Conservation (phyloP, 2,888 invertebrate genomes). For the Hymenopus coronatus region DNA sequence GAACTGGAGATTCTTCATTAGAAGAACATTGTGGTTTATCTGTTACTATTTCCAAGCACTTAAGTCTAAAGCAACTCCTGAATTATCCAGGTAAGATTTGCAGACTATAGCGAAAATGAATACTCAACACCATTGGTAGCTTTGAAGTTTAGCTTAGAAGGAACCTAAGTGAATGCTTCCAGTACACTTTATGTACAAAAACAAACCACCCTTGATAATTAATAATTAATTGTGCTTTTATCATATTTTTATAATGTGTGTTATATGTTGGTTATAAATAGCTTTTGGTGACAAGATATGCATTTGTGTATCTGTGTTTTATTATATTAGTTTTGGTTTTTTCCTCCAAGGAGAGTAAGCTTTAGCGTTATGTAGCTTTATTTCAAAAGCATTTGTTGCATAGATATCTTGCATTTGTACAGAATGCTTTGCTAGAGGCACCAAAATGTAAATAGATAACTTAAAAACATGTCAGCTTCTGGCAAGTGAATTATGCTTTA, state of each 20-base stretch:
- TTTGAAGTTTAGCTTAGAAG: background rate
- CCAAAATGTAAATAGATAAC: no score
- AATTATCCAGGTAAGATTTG: background rate
- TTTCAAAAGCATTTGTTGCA: no score
- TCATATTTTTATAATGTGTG: background rate
- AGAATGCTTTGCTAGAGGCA: no score
- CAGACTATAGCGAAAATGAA: background rate
- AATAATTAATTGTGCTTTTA: background rate
- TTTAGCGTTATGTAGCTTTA: no score
- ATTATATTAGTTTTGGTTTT: no score
- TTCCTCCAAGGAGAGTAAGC: no score
- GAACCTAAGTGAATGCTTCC: background rate
- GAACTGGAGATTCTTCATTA: background rate
- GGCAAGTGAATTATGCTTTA: no score
- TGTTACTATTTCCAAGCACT: background rate
- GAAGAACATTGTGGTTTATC: background rate
- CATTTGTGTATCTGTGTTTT: background rate
- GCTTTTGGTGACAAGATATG: background rate
- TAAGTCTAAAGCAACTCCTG: background rate
- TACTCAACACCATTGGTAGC: background rate
- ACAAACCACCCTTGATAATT: background rate
- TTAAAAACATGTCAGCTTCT: no score
- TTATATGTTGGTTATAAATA: background rate
- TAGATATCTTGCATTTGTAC: no score
- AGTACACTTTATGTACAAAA: background rate